A percentile compares a stretch with the other conserved stretches of the same genome.
Conservation (phyloP, 2,113 vertebrate species). For the Leiothrix lutea region DNA sequence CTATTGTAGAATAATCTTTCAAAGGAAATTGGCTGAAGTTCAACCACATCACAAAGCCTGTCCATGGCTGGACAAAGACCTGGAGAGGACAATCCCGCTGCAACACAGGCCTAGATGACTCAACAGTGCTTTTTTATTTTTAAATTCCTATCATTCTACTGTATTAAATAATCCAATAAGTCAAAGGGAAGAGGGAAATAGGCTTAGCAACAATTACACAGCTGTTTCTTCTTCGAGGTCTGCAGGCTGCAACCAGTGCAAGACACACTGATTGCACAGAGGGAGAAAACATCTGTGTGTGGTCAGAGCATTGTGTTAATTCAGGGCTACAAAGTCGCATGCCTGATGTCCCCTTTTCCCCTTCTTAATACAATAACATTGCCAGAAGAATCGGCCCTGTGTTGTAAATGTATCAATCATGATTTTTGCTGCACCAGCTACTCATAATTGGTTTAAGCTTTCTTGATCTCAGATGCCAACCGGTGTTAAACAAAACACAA, state of each 20-base stretch:
- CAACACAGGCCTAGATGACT: constrained; percentile 35
- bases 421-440: constrained; percentile 52
- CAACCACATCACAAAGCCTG: neutral
- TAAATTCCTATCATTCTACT: constrained; percentile 38
- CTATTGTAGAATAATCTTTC: constrained; percentile 40
- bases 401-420: constrained; percentile 57
- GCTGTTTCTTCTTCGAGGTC: neutral
- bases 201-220: constrained; percentile 8
- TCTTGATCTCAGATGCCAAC: constrained; percentile 36
- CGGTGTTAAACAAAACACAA: constrained; percentile 30
- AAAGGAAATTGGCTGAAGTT: constrained; percentile 28
- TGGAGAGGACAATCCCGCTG: constrained; percentile 1
- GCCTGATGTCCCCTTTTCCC: neutral
- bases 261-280: neutral
- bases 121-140: neutral
- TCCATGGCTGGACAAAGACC: neutral
- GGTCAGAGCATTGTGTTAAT: neutral
- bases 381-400: constrained; percentile 42
- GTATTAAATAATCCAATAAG: constrained; percentile 47
- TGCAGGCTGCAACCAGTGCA: neutral
- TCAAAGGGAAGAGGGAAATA: constrained; percentile 15
- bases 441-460: constrained; percentile 63
- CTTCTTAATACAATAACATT: constrained; percentile 11
- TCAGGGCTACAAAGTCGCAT: neutral
- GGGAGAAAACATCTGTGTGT: neutral